These are phyloP conservation scores for Petrophora chlorosata DNA, from an alignment of 2,888 invertebrate species.

Conservation along the genomic window DNA sequence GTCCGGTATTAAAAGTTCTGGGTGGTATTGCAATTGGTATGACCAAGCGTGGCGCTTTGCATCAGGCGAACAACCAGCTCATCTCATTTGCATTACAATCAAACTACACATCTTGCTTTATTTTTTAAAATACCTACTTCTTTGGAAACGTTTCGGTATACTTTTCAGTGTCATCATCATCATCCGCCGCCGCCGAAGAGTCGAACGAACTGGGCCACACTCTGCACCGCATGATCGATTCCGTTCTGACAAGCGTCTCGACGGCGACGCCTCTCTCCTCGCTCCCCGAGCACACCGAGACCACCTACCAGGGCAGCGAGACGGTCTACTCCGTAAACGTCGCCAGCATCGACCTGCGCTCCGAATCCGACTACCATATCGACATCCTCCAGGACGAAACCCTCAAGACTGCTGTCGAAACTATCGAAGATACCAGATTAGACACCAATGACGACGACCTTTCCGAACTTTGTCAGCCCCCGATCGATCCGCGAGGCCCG, in stretches of 20 bases:
- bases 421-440: neutral
- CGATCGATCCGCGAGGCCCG: conserved; percentile 29
- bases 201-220: conserved; percentile 53
- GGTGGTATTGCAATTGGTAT: too few relatives aligned
- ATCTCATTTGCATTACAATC: too few relatives aligned
- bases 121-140: too few relatives aligned
- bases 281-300: conserved; percentile 48
- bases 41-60: too few relatives aligned
- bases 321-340: conserved; percentile 47
- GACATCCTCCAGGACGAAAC: conserved; percentile 58
- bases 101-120: too few relatives aligned
- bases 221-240: conserved; percentile 55
- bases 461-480: neutral
- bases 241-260: conserved; percentile 43
- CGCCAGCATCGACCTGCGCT: conserved; percentile 7
- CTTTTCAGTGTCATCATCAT: conserved; percentile 50
- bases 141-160: too few relatives aligned
- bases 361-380: conserved; percentile 50
- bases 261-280: conserved; percentile 34
- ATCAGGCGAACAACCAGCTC: too few relatives aligned
- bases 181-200: conserved; percentile 48
- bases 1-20: too few relatives aligned
- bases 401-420: conserved; percentile 54
- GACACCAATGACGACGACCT: neutral
- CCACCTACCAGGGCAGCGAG: conserved; percentile 27